phyloP scores from a whole-genome alignment of 2,113 vertebrate genomes.

The Archilochus colubris region DNA sequence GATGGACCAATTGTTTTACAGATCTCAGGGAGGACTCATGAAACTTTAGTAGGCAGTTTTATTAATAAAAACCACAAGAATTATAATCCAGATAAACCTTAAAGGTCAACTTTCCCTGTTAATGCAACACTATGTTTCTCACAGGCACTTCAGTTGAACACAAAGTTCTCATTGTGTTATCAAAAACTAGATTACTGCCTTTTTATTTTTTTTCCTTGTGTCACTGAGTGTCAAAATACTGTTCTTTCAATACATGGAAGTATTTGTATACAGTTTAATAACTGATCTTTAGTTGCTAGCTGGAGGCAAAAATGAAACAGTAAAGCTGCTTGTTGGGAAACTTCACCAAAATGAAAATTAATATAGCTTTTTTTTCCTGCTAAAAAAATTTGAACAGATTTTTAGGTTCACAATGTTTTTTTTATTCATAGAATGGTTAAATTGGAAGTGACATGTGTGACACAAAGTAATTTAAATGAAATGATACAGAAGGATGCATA shows the following conservation, averaged over 20 bases:
- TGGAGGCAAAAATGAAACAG: conserved; percentile 77
- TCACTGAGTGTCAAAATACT: conserved; percentile 82
- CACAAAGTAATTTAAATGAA: conserved; percentile 54
- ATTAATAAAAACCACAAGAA: conserved; percentile 42
- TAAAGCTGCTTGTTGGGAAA: conserved; percentile 75
- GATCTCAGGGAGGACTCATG: conserved; percentile 13
- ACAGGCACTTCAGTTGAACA: conserved; percentile 53
- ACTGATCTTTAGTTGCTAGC: conserved; percentile 77
- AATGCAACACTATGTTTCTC: conserved; percentile 61
- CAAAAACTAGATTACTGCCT: conserved; percentile 64
- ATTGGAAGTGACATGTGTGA: conserved; percentile 50
- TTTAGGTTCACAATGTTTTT: conserved; percentile 67
- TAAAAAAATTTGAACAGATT: conserved; percentile 55
- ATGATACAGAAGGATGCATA: conserved; percentile 54
- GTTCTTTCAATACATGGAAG: conserved; percentile 76
- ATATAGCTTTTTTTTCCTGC: conserved; percentile 56
- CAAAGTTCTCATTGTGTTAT: conserved; percentile 70
- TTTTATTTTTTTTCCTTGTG: conserved; percentile 46
- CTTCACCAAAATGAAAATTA: conserved; percentile 71
- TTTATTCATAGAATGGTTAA: conserved; percentile 59
- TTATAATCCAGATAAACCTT: conserved; percentile 41
- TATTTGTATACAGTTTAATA: conserved; percentile 78
- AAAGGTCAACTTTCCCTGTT: conserved; percentile 63
- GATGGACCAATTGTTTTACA: conserved; percentile 51
- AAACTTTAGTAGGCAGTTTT: conserved; percentile 35